Conservation (phyloP, 2,113 vertebrate species). For the Fulmarus glacialis region DNA sequence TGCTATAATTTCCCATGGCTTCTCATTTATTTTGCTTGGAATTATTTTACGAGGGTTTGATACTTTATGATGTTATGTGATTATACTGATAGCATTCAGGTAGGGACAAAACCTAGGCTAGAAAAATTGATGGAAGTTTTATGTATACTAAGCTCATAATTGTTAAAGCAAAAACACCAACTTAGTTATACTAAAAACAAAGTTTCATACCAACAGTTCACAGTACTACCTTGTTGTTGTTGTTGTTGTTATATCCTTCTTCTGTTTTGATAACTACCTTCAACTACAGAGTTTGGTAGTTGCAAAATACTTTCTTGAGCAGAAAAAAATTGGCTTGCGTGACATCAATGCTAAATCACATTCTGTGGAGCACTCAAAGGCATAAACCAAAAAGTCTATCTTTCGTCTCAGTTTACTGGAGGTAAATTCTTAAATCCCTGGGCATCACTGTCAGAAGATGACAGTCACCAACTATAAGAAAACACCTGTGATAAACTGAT, state of each 20-base stretch:
- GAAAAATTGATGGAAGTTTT: neutral
- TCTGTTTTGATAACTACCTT: neutral
- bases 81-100: neutral
- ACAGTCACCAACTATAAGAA: neutral
- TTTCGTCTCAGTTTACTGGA: neutral
- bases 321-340: neutral
- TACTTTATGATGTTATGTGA: neutral
- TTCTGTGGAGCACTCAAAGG: neutral
- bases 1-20: neutral
- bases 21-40: neutral
- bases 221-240: neutral
- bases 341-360: neutral
- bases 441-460: neutral
- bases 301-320: neutral
- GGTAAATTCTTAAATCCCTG: neutral
- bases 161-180: neutral
- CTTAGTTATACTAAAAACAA: neutral
- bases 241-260: neutral
- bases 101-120: neutral
- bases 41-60: neutral
- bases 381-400: neutral
- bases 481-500: neutral
- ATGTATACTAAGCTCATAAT: neutral
- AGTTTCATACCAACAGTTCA: neutral
- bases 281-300: neutral